A percentile compares a stretch with the other conserved stretches of the same genome.
phyloP scores from a whole-genome alignment of 2,888 invertebrate species.

The Hirtodrosophila duncani region DNA sequence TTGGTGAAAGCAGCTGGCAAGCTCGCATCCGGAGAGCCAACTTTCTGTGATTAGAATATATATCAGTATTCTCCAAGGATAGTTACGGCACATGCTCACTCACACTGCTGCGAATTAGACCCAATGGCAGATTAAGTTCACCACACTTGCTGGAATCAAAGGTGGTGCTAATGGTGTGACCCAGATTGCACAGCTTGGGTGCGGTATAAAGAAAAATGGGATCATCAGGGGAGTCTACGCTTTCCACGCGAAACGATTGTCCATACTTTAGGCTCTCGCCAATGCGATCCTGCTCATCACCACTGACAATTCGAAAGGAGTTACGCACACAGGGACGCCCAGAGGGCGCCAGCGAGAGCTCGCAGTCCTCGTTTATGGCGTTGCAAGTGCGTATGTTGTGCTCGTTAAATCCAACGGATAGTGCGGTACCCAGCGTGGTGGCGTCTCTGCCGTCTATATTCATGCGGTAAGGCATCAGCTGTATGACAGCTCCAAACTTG shows the following conservation, averaged over 20 bases:
- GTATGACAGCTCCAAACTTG: conserved; percentile 79
- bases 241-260: conserved; percentile 76
- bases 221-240: conserved; percentile 63
- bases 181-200: conserved; percentile 69
- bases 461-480: conserved; percentile 79
- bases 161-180: conserved; percentile 54
- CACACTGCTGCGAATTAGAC: conserved; percentile 70
- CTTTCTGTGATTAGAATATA: conserved; percentile 19
- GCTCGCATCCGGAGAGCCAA: conserved; percentile 34
- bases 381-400: conserved; percentile 77
- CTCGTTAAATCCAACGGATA: conserved; percentile 80
- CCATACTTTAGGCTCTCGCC: conserved; percentile 76
- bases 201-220: conserved; percentile 72
- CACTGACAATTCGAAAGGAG: conserved; percentile 78
- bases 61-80: neutral
- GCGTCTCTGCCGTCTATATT: conserved; percentile 50
- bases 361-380: conserved; percentile 79
- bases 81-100: conserved; percentile 5
- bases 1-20: conserved; percentile 73
- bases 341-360: conserved; percentile 79
- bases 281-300: conserved; percentile 61
- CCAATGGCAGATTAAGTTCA: conserved; percentile 74
- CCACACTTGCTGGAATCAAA: conserved; percentile 68
- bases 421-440: conserved; percentile 61
- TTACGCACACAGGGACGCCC: conserved; percentile 79